Evolutionary conservation across 2,113 vertebrate species (phyloP).

Genomic region (Budorcas taxicolor): DNA sequence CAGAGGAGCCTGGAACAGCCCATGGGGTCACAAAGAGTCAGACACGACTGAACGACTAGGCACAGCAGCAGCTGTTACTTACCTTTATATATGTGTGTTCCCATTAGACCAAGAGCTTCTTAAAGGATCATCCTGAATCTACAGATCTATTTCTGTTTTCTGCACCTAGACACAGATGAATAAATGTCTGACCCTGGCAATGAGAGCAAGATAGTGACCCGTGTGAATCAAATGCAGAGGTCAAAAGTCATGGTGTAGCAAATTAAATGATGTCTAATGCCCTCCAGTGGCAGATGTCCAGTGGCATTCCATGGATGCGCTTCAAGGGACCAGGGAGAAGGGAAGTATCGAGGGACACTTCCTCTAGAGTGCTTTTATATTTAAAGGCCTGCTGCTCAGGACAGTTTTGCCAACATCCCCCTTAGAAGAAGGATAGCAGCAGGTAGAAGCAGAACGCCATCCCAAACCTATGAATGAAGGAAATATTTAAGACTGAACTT

Average conservation of each 20-base stretch:
- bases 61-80: neutral
- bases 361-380: neutral
- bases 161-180: neutral
- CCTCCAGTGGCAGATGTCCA: conserved; percentile 6
- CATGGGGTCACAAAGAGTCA: neutral
- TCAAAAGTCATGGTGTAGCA: neutral
- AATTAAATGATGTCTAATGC: conserved; percentile 18
- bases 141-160: neutral
- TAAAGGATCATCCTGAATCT: neutral
- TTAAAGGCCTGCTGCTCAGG: neutral
- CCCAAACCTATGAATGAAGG: neutral
- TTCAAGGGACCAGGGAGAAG: neutral
- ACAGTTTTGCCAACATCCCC: neutral
- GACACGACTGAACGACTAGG: neutral
- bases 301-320: neutral
- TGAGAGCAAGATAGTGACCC: neutral
- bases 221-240: neutral
- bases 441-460: neutral
- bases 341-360: neutral
- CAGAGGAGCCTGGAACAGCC: neutral
- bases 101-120: neutral
- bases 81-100: neutral
- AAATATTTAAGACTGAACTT: neutral
- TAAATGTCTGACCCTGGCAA: neutral
- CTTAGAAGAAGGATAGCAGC: neutral